Base-by-base conservation (phyloP, 2,113 vertebrate genomes). In the Rhabdornis inornatus region DNA sequence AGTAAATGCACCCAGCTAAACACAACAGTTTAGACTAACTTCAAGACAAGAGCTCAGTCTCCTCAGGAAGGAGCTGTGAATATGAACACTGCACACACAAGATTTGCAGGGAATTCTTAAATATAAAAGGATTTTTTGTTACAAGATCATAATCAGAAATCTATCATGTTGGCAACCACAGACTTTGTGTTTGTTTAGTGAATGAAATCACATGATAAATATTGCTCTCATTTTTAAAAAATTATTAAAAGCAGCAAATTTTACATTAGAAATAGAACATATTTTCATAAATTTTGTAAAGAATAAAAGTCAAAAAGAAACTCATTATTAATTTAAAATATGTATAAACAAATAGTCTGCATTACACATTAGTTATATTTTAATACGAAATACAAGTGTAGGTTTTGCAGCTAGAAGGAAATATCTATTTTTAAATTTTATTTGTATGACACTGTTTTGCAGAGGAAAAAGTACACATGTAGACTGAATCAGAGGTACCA, bases 401-500 rank as follows among this genome's bases (percentile, higher is more conserved):
- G 35, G 14, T 47, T 95, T 96, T 92, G 47, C 42, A 95, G 68
- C 72, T 93, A 91, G 84, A 91, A 95, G 50, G 31, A 87, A 94
- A 92, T 16, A 86, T 20, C 39, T 85, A 59, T 91, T 95, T 95
- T 61, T 69, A 95, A 88, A 81, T 93, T 53, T 92, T 80, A 44
- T 66, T 92, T 85, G 42, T 90, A 64, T 84, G 65, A 91, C 37
- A 80, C 25, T 89, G 59, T 71, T 97, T 95, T 86, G 39, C 1
- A 23, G 66, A 83, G 87, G 60, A 64, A 89, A 64, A 92, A 92
- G 59, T 63, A 91, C 15, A 40, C 27, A 59, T 6, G 31, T 56
- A 70, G 61, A 77, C 44, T 76, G 83, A 96, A 72, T 96, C 92
- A 95, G 95, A 95, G 78, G 90, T 44, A 85, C 37, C 60, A 74